Evolutionary conservation across 2,888 invertebrate species (phyloP), one percentile per base, ranked within the genome.

Genomic region (Chrysomela aeneicollis): DNA sequence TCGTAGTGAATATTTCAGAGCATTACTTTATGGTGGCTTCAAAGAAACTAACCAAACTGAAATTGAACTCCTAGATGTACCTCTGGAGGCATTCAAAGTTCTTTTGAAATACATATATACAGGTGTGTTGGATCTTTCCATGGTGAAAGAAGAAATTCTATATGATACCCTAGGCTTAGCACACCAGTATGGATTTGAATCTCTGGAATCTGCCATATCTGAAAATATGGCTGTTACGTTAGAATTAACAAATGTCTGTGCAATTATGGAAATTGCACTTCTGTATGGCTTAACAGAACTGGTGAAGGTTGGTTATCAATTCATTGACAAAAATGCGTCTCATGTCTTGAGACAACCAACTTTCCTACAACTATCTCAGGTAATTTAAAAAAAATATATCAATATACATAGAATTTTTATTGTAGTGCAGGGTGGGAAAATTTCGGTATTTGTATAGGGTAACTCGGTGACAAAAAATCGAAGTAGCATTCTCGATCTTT

Each of bases 101-200:
- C 85, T 99, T 0, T 85, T 98, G 0, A 91, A 93, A 76, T 99
- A 99, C 85, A 94, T 98, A 64, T 99, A 99, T 83, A 96, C 96
- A 63, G 98, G 96, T 84, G 12, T 19, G 9, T 87, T 90, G 87
- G 88, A 88, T 5, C 81, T 90, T 53, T 87, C 88, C 32, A 84
- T 88, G 64, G 83, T 90, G 71, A 87, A 88, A 55, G 90, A 90
- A 76, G 90, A 90, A 68, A 87, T 88, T 2, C 88, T 91, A 64
- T 83, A 91, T 70, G 91, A 91, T 76, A 90, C 89, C 72, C 81
- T 91, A 59, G 97, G 96, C 4, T 86, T 99, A 80, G 94, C 97
- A 37, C 96, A 99, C 85, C 93, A 97, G 81, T 99, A 97, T 85
- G 97, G 97, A 64, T 97, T 99, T 84, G 88, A 87, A 64, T 94